A percentile compares a stretch with the other conserved stretches of the same genome.
Conservation (phyloP, 1,140 invertebrate genomes). For the Zaprionus ghesquierei region DNA sequence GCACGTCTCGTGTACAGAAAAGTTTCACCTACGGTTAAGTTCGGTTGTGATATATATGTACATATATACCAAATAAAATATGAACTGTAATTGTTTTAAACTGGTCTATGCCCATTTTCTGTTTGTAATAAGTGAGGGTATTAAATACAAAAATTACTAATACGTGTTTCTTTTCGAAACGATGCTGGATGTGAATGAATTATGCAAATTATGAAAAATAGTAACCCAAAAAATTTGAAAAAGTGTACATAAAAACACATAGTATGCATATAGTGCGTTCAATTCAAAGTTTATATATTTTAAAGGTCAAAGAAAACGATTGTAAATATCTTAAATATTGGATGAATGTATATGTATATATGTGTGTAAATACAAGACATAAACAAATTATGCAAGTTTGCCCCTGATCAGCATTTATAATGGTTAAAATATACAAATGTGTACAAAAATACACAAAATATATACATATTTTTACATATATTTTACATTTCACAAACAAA, state of each 20-base stretch:
- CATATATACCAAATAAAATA: background rate
- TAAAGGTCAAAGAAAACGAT: background rate
- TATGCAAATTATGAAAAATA: background rate
- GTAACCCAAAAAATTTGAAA: background rate
- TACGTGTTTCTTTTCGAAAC: background rate
- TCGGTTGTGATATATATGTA: slow-evolving; percentile 44
- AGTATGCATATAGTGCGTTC: background rate
- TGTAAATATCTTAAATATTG: background rate
- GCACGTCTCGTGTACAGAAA: slow-evolving; percentile 45
- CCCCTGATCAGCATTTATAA: background rate
- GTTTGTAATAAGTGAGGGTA: background rate
- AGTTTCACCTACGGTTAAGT: slow-evolving; percentile 60
- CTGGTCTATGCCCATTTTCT: background rate
- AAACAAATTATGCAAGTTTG: background rate
- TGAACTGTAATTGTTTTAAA: background rate
- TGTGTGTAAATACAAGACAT: background rate
- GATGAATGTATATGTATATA: background rate
- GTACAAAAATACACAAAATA: background rate
- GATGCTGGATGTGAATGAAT: background rate
- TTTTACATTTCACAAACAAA: no score
- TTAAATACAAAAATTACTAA: background rate
- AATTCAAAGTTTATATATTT: background rate
- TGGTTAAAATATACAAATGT: background rate
- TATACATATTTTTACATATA: background rate
- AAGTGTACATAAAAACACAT: slow-evolving; percentile 1